These are phyloP conservation scores for Planiliza haematocheilus DNA, from an alignment of 2,113 vertebrate species.

Conservation along the genomic window DNA sequence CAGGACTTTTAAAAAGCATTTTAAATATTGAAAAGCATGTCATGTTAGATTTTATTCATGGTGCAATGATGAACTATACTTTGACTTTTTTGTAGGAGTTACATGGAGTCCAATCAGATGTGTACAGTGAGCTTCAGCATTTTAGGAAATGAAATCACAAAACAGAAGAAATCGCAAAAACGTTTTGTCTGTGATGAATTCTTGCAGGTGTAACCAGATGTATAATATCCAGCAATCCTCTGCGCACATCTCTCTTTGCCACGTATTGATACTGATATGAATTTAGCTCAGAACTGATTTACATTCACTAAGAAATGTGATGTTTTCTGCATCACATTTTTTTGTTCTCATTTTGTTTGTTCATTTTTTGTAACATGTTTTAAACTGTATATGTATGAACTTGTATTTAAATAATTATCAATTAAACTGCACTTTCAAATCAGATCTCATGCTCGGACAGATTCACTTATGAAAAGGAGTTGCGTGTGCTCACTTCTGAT, in stretches of 20 bases:
- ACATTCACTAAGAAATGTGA: not conserved
- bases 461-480: constrained; percentile 3
- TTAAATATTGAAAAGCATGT: not conserved
- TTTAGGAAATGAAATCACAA: constrained; percentile 72
- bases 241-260: not conserved
- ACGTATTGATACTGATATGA: not conserved
- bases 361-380: constrained; percentile 10
- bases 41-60: not conserved
- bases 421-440: constrained; percentile 43
- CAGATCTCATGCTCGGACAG: not conserved
- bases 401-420: constrained; percentile 33
- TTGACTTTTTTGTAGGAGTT: constrained; percentile 75
- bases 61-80: constrained; percentile 9
- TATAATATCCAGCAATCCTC: not conserved
- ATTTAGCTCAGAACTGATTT: constrained; percentile 5
- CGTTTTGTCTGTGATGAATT: constrained; percentile 3
- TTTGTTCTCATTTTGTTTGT: not conserved
- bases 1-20: not conserved
- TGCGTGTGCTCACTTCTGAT: not conserved
- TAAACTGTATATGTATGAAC: constrained; percentile 4
- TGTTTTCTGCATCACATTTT: not conserved
- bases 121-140: constrained; percentile 81
- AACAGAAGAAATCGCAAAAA: constrained; percentile 3
- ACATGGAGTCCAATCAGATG: constrained; percentile 82
- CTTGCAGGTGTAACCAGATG: not conserved